A percentile compares a stretch with the other conserved stretches of the same genome.
phyloP scores from a whole-genome alignment of 1,140 invertebrate genomes.

The Pseudomyrmex dendroicus region DNA sequence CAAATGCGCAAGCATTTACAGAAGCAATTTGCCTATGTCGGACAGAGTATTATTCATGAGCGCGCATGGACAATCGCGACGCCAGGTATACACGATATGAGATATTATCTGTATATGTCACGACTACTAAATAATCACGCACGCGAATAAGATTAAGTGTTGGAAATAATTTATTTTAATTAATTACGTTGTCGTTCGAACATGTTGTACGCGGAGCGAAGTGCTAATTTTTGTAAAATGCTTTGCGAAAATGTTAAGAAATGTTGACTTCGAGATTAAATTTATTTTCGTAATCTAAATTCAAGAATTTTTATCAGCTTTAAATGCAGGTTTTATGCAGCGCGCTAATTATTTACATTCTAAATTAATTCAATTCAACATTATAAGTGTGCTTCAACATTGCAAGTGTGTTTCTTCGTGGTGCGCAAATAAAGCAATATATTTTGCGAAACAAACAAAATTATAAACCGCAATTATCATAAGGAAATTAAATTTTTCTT shows the following conservation, averaged over 20 bases:
- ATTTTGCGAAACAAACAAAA: background rate
- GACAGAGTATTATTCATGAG: background rate
- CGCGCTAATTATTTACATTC: background rate
- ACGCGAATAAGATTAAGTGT: background rate
- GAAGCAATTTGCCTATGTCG: too few relatives aligned
- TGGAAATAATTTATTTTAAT: too few relatives aligned
- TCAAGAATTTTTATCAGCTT: too few relatives aligned
- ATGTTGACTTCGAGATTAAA: too few relatives aligned
- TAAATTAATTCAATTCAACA: slow-evolving; percentile 23
- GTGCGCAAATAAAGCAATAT: background rate
- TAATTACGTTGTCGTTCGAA: too few relatives aligned
- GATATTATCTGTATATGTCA: background rate
- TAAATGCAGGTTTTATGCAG: too few relatives aligned
- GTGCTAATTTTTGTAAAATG: too few relatives aligned
- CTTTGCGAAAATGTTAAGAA: too few relatives aligned
- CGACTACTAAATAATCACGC: background rate
- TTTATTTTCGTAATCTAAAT: too few relatives aligned
- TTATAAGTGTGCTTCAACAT: too few relatives aligned
- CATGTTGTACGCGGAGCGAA: too few relatives aligned
- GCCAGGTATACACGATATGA: background rate
- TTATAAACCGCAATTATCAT: background rate
- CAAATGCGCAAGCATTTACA: background rate
- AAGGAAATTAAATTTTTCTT: slow-evolving; percentile 29
- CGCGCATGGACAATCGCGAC: too few relatives aligned
- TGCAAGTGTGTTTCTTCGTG: background rate